phyloP scores from a whole-genome alignment of 92 coral and sea anemone genomes.

The Zoanthus sociatus region DNA sequence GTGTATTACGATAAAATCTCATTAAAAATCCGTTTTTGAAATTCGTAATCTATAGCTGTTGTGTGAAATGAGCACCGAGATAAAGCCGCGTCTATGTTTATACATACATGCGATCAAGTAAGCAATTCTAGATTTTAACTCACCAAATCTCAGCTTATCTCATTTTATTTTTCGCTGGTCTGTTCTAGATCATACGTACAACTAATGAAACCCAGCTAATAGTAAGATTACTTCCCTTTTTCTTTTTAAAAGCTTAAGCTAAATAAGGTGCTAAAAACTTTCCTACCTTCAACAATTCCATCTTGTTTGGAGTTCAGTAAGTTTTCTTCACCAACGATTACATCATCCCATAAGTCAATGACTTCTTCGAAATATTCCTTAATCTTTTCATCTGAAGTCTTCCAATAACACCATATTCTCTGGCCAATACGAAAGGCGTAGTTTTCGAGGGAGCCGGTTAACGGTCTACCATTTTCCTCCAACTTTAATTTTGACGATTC shows the following conservation, averaged over 20 bases:
- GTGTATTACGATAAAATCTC: not conserved
- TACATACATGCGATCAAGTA: no score
- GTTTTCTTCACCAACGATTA: conserved; percentile 4
- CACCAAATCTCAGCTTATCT: no score
- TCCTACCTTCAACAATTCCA: conserved; percentile 33
- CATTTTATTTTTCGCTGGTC: no score
- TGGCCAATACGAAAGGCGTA: conserved; percentile 37
- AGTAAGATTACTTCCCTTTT: not conserved
- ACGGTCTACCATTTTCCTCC: not conserved
- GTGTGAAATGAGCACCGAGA: no score
- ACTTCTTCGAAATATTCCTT: conserved; percentile 36
- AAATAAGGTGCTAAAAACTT: not conserved
- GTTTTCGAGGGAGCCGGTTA: conserved; percentile 35
- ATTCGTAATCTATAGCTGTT: no score
- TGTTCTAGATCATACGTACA: no score
- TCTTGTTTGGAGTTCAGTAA: not conserved
- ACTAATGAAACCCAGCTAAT: no score
- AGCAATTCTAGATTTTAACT: no score
- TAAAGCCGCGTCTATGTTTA: no score
- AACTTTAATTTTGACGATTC: conserved; percentile 49
- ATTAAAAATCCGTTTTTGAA: no score
- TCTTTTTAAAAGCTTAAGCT: not conserved
- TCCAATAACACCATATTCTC: conserved; percentile 57
- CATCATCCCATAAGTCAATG: conserved; percentile 39
- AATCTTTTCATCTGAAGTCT: conserved; percentile 37